phyloP scores from a whole-genome alignment of 1,140 invertebrate species.

The Drosophila seguyi region DNA sequence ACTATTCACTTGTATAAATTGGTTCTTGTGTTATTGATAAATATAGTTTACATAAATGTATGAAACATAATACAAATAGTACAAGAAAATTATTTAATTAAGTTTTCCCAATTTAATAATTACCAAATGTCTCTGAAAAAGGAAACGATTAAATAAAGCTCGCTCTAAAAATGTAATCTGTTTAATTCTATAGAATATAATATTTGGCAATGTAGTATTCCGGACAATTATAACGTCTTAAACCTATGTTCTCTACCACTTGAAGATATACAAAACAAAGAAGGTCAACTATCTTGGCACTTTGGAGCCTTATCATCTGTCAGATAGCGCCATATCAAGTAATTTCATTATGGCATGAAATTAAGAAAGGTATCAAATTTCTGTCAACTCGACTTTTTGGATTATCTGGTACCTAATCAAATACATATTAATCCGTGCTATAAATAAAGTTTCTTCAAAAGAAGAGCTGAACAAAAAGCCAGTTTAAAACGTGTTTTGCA shows the following conservation, averaged over 20 bases:
- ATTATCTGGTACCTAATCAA: conserved; percentile 4
- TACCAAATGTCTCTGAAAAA: no score
- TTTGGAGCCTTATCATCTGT: conserved; percentile 18
- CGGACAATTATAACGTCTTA: no score
- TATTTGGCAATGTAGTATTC: no score
- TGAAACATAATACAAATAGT: no score
- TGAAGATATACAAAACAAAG: background rate
- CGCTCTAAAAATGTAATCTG: no score
- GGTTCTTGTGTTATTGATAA: background rate
- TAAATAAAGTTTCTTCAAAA: conserved; percentile 11
- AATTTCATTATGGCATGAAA: conserved; percentile 29
- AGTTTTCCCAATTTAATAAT: no score
- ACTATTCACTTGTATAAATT: background rate
- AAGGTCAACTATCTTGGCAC: conserved; percentile 13
- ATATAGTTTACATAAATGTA: no score
- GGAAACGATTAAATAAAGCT: no score
- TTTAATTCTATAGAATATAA: no score
- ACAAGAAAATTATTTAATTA: no score
- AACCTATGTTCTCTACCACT: background rate
- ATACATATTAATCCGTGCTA: conserved; percentile 5
- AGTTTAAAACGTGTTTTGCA: conserved; percentile 32
- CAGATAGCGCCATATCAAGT: conserved; percentile 30
- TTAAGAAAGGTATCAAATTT: conserved; percentile 22
- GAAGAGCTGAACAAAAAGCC: conserved; percentile 3
- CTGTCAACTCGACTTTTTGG: conserved; percentile 9